phyloP scores from a whole-genome alignment of 2,888 invertebrate genomes.

The Lordiphosa fenestrarum region DNA sequence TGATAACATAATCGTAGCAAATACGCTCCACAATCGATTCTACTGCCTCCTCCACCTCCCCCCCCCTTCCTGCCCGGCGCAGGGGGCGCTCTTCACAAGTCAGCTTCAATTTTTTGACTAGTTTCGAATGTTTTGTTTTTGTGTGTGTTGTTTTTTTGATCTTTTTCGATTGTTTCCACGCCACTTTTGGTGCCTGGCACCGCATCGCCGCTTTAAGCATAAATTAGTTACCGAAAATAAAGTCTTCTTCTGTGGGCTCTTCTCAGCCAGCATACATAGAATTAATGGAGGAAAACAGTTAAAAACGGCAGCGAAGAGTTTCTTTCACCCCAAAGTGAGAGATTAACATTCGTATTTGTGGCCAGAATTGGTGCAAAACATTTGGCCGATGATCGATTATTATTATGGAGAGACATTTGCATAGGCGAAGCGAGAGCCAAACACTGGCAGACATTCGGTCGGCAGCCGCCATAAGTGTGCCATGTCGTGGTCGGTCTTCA shows the following conservation, averaged over 20 bases:
- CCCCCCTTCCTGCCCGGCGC: no score
- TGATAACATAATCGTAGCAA: slow-evolving; percentile 43
- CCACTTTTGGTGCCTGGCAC: slow-evolving; percentile 66
- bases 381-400: slow-evolving; percentile 39
- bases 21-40: slow-evolving; percentile 21
- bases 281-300: slow-evolving; percentile 52
- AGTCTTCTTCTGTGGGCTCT: slow-evolving; percentile 25
- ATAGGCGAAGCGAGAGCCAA: slow-evolving; percentile 31
- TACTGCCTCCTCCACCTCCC: slow-evolving; percentile 8
- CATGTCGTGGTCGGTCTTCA: slow-evolving; percentile 27
- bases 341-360: not conserved
- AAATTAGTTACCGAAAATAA: slow-evolving; percentile 66
- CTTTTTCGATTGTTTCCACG: slow-evolving; percentile 64
- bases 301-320: slow-evolving; percentile 34
- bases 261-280: slow-evolving; percentile 54
- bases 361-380: slow-evolving; percentile 10
- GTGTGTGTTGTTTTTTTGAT: slow-evolving; percentile 28
- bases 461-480: slow-evolving; percentile 49
- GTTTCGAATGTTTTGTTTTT: slow-evolving; percentile 28
- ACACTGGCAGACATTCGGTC: slow-evolving; percentile 38
- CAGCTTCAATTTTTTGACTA: slow-evolving; percentile 22
- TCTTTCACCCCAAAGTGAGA: slow-evolving; percentile 7
- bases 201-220: slow-evolving; percentile 67
- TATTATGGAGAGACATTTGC: slow-evolving; percentile 30
- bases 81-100: not conserved